These are phyloP conservation scores for Poecilus cupreus DNA, from an alignment of 2,888 invertebrate genomes.

Conservation along the genomic window DNA sequence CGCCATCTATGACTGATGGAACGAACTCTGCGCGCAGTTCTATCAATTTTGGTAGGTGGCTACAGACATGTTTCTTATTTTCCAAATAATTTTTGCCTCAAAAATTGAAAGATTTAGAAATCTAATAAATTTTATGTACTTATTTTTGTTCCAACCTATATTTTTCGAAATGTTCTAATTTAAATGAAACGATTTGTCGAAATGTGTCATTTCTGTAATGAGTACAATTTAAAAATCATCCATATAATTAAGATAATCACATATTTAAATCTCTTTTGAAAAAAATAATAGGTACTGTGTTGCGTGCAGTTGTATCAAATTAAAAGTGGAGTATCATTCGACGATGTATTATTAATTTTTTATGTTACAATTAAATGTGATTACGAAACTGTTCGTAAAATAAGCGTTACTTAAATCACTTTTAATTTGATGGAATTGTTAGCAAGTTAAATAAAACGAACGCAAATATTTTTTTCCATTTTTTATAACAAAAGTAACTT, in stretches of 20 bases:
- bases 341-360: background rate
- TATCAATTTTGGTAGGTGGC: too few species aligned
- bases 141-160: too few species aligned
- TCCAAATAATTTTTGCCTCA: too few species aligned
- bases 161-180: too few species aligned
- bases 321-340: background rate
- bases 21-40: too few species aligned
- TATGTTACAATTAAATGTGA: slow-evolving; percentile 2
- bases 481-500: too few species aligned
- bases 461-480: slow-evolving; percentile 11
- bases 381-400: background rate
- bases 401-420: background rate
- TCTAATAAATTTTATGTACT: too few species aligned
- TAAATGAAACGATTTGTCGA: too few species aligned
- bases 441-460: background rate
- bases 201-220: slow-evolving; percentile 19
- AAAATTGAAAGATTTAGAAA: too few species aligned
- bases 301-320: slow-evolving; percentile 9
- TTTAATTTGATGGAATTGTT: slow-evolving; percentile 32
- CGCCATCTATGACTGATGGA: too few species aligned
- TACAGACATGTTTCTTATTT: too few species aligned
- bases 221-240: background rate
- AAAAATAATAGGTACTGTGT: slow-evolving; percentile 23
- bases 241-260: background rate
- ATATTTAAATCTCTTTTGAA: background rate